Percentiles rank a stretch among this genome's conserved stretches.
These are phyloP conservation scores for Lycophotia porphyrea DNA, from an alignment of 2,888 invertebrate genomes.

Conservation along the genomic window DNA sequence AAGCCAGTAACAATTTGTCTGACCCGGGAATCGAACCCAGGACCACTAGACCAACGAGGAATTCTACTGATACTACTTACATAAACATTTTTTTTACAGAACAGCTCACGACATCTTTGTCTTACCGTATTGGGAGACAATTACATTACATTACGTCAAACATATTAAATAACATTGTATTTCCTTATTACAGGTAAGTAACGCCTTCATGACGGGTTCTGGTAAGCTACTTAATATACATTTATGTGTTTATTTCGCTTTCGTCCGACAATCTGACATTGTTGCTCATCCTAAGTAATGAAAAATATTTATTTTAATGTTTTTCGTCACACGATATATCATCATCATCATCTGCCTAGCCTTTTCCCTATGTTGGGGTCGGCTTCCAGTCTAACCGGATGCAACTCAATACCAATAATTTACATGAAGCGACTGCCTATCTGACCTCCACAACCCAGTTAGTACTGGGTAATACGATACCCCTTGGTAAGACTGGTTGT, in stretches of 20 bases:
- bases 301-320: conserved; percentile 7
- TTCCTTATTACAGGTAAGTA: conserved; percentile 65
- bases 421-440: too few species aligned
- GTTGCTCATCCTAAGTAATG: conserved; percentile 15
- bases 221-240: conserved; percentile 43
- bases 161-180: conserved; percentile 36
- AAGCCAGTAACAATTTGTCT: too few species aligned
- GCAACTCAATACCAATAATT: too few species aligned
- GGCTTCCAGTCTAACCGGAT: too few species aligned
- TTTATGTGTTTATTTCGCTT: conserved; percentile 33
- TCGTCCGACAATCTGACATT: conserved; percentile 22
- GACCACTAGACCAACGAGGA: background rate
- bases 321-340: background rate
- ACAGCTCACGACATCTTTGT: background rate
- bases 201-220: conserved; percentile 18
- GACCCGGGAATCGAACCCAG: too few species aligned
- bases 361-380: too few species aligned
- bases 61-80: background rate
- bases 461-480: too few species aligned
- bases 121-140: background rate
- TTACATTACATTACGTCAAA: conserved; percentile 24
- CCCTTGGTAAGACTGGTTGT: too few species aligned
- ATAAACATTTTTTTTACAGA: background rate
- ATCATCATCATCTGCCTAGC: too few species aligned
- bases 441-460: too few species aligned